Evolutionary conservation across 2,113 vertebrate species (phyloP).

Genomic region (Triplophysa dalaica): DNA sequence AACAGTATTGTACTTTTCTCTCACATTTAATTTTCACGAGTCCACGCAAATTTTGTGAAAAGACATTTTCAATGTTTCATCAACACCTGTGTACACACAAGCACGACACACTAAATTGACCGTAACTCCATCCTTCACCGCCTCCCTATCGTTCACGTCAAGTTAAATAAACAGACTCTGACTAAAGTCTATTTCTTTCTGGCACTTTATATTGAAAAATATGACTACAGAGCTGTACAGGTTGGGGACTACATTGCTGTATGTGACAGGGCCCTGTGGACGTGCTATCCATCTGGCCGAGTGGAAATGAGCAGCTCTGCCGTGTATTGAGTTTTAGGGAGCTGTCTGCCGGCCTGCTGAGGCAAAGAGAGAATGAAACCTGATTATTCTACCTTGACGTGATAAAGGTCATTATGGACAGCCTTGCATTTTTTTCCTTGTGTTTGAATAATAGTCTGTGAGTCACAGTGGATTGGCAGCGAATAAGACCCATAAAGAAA

Average conservation of each 20-base stretch:
- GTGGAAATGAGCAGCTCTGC: slow-evolving; percentile 18
- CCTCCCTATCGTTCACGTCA: neutral
- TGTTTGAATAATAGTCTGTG: slow-evolving; percentile 17
- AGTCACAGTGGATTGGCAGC: neutral
- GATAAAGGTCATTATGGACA: slow-evolving; percentile 28
- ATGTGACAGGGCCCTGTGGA: slow-evolving; percentile 33
- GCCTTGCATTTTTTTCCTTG: slow-evolving; percentile 19
- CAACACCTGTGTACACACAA: neutral
- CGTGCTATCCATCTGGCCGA: slow-evolving; percentile 2
- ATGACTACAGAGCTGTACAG: neutral
- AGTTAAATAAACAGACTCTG: neutral
- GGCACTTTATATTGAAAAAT: slow-evolving; percentile 18
- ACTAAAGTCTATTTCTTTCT: slow-evolving; percentile 10
- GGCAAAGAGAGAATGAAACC: slow-evolving; percentile 32
- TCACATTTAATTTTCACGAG: neutral
- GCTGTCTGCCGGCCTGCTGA: slow-evolving; percentile 13
- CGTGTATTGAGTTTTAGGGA: slow-evolving; percentile 30
- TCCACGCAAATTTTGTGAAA: neutral
- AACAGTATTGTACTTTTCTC: neutral
- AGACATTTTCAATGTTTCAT: neutral
- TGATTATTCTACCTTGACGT: slow-evolving; percentile 40
- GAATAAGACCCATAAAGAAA: too few species aligned
- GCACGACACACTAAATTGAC: neutral
- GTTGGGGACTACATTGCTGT: slow-evolving; percentile 10
- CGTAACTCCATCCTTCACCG: neutral